Evolutionary conservation across 2,888 invertebrate genomes (phyloP), one percentile per base, ranked within the genome.

Genomic region (Arctia plantaginis): DNA sequence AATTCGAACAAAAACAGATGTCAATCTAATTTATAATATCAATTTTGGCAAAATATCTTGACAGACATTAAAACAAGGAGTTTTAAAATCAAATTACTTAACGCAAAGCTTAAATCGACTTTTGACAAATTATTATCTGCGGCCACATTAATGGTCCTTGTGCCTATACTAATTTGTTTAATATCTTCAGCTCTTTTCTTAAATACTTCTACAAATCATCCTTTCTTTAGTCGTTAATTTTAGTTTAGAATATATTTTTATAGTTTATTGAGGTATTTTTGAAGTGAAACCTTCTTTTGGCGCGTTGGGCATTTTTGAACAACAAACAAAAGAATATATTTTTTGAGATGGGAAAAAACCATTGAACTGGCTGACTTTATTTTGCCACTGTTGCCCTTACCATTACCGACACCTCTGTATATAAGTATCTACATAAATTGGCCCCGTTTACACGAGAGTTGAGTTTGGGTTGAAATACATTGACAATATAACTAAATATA

Each of bases 1-100:
- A 51, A 51, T 8, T 3, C 2, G 51, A 51, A 51, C 7, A 0
- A 0, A 18, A 47, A 47, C 23, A n/a, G n/a, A 64, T 13, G 44
- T 33, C 44, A 27, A n/a, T 35, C 20, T 47, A 35, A 71, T 62
- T 72, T 35, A 44, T 20, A 18, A 41, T 47, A 55, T 66, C 65
- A 55, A 69, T 67, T 27, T 66, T 15, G 18, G 1, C 33, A 20
- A 35, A 68, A 55, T 62, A 20, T 27, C 6, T 6, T 15, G 13
- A 67, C 39, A 13, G 51, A 69, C 51, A 41, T 30, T 30, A n/a
- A 69, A 64, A 69, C 41, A 66, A 33, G n/a, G 30, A 47, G 30
- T 65, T 73, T 39, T 51, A 65, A 69, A 73, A 73, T 73, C 30
- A 35, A 64, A 73, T 64, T 73, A 64, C 47, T 41, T 66, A 69